phyloP scores from a whole-genome alignment of 2,888 invertebrate species.

The Papilio demoleus region DNA sequence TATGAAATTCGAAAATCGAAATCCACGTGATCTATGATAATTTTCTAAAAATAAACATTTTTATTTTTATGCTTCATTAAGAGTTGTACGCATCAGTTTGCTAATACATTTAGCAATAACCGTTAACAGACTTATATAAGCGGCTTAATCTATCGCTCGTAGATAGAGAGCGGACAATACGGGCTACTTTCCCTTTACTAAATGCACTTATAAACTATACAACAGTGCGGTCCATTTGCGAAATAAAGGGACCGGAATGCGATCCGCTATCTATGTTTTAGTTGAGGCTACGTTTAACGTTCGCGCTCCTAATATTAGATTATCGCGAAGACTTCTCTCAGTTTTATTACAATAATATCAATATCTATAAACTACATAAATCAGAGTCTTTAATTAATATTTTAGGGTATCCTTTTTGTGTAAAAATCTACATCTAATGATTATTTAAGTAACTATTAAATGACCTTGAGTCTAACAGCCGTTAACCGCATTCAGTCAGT shows the following conservation, averaged over 20 bases:
- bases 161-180: conserved; percentile 39
- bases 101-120: conserved; percentile 35
- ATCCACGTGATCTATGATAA: no score
- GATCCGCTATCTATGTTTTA: conserved; percentile 35
- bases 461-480: no score
- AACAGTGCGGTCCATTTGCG: conserved; percentile 33
- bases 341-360: conserved; percentile 1
- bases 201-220: conserved; percentile 39
- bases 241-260: conserved; percentile 39
- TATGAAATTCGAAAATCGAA: no score
- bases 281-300: conserved; percentile 34
- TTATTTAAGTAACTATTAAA: no score
- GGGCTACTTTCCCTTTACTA: conserved; percentile 39
- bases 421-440: no score
- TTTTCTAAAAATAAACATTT: no score
- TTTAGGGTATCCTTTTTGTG: no score
- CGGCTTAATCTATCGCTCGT: conserved; percentile 32
- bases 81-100: conserved; percentile 20
- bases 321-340: conserved; percentile 4
- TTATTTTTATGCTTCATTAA: no score
- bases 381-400: no score
- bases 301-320: conserved; percentile 1
- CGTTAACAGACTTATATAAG: conserved; percentile 37
- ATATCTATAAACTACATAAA: not conserved
- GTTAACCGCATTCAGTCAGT: no score